Evolutionary conservation across 2,113 vertebrate genomes (phyloP).

Genomic region (Rhipidura dahli): DNA sequence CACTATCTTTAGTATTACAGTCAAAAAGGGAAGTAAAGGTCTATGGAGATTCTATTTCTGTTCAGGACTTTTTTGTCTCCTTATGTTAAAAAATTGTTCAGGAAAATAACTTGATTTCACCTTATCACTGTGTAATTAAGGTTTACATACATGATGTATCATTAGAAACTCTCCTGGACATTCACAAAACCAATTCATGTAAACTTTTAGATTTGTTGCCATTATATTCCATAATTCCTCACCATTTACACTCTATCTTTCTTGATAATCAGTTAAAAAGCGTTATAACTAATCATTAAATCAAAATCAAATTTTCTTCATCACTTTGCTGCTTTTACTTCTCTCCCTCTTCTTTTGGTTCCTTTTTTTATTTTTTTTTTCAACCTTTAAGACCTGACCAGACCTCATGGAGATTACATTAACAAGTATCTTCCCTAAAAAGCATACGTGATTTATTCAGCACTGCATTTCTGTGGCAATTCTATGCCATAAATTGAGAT

Average conservation of each 20-base stretch:
- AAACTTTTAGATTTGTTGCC: neutral
- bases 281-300: neutral
- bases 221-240: neutral
- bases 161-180: neutral
- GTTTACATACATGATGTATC: neutral
- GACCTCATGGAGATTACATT: neutral
- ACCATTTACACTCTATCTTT: neutral
- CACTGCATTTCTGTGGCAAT: neutral
- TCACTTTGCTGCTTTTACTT: neutral
- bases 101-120: neutral
- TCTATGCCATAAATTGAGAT: neutral
- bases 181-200: neutral
- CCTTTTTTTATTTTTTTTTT: neutral
- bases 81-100: neutral
- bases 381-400: neutral
- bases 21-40: neutral
- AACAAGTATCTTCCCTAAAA: neutral
- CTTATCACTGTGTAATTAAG: neutral
- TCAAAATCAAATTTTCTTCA: neutral
- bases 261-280: neutral
- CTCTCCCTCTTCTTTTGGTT: neutral
- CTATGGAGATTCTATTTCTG: neutral
- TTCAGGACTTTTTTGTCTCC: neutral
- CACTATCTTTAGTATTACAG: neutral
- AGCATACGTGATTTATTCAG: neutral